phyloP scores from a whole-genome alignment of 2,113 vertebrate genomes.

The Phocoena sinus region DNA sequence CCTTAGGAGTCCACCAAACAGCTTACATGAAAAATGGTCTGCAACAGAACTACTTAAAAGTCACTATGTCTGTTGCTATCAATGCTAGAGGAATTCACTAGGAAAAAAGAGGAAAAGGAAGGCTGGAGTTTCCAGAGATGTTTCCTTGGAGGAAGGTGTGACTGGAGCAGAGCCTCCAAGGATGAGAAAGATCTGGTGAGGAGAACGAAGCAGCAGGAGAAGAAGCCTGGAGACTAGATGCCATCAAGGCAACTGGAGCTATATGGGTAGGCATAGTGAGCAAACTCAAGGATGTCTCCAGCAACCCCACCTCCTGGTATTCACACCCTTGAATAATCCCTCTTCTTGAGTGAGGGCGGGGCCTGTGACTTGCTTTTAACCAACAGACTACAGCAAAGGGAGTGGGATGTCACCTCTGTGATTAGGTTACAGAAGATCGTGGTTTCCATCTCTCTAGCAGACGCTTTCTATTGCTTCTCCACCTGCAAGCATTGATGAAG shows the following conservation, averaged over 20 bases:
- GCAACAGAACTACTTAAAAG: not conserved
- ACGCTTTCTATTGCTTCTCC: not conserved
- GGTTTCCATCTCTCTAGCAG: not conserved
- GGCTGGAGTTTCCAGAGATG: not conserved
- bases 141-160: not conserved
- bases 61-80: accelerated
- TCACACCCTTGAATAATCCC: not conserved
- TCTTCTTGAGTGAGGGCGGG: not conserved
- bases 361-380: not conserved
- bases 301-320: accelerated
- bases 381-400: not conserved
- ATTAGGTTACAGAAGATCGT: not conserved
- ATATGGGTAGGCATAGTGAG: not conserved
- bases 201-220: not conserved
- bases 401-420: not conserved
- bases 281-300: no score
- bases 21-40: not conserved
- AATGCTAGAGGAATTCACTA: not conserved
- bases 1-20: not conserved
- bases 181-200: no score
- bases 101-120: not conserved
- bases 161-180: not conserved
- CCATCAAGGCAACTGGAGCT: no score
- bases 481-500: not conserved
- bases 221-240: not conserved